These are phyloP conservation scores for Micoletzkya japonica DNA, from an alignment of 2,888 invertebrate species.

Conservation along the genomic window DNA sequence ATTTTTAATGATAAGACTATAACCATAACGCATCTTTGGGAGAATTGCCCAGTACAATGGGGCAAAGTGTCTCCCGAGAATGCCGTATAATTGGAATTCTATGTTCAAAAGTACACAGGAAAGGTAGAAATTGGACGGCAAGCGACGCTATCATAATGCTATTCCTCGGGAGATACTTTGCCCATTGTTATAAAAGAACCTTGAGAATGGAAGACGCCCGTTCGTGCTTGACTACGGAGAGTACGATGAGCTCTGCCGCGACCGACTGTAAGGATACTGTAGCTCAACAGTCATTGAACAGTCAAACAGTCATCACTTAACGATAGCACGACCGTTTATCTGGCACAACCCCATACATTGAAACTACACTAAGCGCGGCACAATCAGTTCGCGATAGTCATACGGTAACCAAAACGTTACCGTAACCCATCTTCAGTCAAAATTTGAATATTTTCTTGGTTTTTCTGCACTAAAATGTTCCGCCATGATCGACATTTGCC, in stretches of 20 bases:
- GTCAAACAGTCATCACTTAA: neutral
- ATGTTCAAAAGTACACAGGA: conserved; percentile 68
- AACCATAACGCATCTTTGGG: no score
- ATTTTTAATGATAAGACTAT: neutral
- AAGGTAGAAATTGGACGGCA: conserved; percentile 64
- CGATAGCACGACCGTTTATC: no score
- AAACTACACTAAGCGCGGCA: no score
- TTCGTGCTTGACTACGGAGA: conserved; percentile 94
- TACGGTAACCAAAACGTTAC: no score
- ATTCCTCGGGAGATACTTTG: neutral
- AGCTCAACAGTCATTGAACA: neutral
- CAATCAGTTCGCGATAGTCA: no score
- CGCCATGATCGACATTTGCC: neutral
- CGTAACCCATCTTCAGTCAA: no score
- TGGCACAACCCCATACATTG: no score
- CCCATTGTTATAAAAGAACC: conserved; percentile 21
- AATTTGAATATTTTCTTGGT: no score
- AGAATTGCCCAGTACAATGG: no score
- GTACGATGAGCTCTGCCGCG: conserved; percentile 93
- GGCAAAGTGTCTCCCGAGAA: no score
- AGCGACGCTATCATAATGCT: neutral
- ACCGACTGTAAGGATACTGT: conserved; percentile 74
- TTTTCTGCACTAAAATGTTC: no score
- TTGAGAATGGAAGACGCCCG: conserved; percentile 77
- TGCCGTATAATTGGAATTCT: no score